phyloP scores from a whole-genome alignment of 2,888 invertebrate species.

The Drosophila siamana region DNA sequence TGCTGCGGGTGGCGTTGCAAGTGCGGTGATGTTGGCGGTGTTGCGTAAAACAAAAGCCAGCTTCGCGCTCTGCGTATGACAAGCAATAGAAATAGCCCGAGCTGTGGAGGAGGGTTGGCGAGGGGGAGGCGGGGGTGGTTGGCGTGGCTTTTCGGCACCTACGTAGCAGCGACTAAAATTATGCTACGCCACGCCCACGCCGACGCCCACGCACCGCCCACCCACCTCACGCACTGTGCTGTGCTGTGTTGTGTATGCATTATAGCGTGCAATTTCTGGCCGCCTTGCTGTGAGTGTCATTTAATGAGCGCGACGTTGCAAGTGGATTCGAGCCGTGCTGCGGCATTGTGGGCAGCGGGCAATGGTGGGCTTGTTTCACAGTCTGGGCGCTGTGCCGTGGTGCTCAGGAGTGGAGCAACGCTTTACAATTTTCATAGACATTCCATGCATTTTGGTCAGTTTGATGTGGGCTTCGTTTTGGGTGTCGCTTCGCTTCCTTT shows the following conservation, averaged over 20 bases:
- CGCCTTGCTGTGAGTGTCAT: constrained; percentile 74
- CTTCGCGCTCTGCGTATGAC: constrained; percentile 61
- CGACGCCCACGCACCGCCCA: constrained; percentile 51
- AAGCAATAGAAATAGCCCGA: constrained; percentile 64
- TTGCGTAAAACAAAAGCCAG: constrained; percentile 58
- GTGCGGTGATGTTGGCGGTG: background rate
- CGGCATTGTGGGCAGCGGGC: background rate
- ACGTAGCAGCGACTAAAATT: constrained; percentile 75
- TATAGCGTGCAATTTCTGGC: constrained; percentile 74
- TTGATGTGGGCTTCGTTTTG: constrained; percentile 77
- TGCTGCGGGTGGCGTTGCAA: background rate
- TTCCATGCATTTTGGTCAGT: constrained; percentile 80
- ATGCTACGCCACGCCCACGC: constrained; percentile 74
- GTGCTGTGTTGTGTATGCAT: constrained; percentile 63
- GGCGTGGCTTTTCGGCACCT: constrained; percentile 67
- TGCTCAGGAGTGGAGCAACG: constrained; percentile 52
- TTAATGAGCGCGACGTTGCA: constrained; percentile 77
- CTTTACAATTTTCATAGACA: constrained; percentile 76
- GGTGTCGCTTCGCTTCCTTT: constrained; percentile 35
- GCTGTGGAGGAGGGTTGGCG: too few relatives aligned
- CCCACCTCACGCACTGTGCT: too few relatives aligned
- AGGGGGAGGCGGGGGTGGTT: too few relatives aligned
- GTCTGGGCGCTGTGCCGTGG: background rate
- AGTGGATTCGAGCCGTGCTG: background rate
- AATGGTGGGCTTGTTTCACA: too few relatives aligned